Base-by-base conservation (phyloP, 2,113 vertebrate genomes). In the Nycticryphes semicollaris region DNA sequence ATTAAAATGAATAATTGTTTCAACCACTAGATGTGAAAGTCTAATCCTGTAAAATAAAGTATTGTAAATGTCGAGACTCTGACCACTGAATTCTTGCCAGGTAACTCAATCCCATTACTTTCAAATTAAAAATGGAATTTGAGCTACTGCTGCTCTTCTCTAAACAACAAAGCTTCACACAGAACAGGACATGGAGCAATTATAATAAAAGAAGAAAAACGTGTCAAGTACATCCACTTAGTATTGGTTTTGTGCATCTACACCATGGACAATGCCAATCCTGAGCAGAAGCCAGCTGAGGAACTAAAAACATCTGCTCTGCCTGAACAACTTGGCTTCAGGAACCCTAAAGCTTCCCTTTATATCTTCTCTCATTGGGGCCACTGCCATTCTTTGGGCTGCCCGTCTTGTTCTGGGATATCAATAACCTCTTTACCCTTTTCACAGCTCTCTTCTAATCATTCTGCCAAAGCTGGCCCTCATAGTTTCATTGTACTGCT, bases 81-180 rank as follows among this genome's bases (percentile, higher is more conserved):
- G 77, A 39, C 57, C 63, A 72, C 54, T 76, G 59, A 95, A 80
- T 53, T 85, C 81, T 67, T 96, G 85, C 51, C 81, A 94, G 59
- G 67, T 93, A 85, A 72, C 30, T 90, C 66, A 95, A 91, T 70
- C 79, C 37, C 28, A 50, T 0, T 95, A 50, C 31, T 93, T 91
- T 88, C 50, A 90, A 89, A 87, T 53, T 89, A 89, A 88, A 95
- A 94, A 80, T 51, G 39, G 25, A 91, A 91, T 77, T 60, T 68
- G 22, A 91, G 53, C 28, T 79, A 85, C 43, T 59, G 35, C 63
- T 76, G n/a, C 48, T 67, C 25, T 76, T 22, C 14, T 74, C 37
- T 87, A 48, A 95, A 89, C n/a, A 89, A 53, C 1, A 3, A 10
- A 3, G 5, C 22, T 93, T 91, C 50, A 70, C 79, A 62, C 20